Conservation (phyloP, 2,888 invertebrate species). For the Halocaridina rubra region DNA sequence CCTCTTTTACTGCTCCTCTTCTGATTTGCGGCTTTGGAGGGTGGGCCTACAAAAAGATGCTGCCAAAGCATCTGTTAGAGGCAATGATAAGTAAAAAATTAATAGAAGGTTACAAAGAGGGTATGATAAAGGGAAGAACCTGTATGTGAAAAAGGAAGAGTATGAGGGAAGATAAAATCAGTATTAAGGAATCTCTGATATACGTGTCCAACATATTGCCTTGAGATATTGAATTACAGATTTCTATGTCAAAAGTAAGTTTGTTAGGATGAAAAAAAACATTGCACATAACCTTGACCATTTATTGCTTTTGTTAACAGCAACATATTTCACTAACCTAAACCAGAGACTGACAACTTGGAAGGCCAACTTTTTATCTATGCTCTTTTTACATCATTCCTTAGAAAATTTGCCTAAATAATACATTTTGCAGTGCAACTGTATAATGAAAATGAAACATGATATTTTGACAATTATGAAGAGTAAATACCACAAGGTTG, state of each 20-base stretch:
- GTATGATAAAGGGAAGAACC: no score
- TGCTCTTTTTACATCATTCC: not conserved
- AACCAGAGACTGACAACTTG: constrained; percentile 58
- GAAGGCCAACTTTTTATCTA: constrained; percentile 49
- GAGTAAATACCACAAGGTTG: no score
- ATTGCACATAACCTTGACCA: constrained; percentile 42
- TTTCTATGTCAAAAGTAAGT: not conserved
- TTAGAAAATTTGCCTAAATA: not conserved
- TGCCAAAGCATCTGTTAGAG: no score
- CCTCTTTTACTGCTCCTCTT: no score
- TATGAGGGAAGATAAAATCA: not conserved
- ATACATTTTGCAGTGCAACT: not conserved
- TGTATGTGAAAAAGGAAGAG: not conserved
- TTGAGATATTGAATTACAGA: not conserved
- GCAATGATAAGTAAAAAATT: no score
- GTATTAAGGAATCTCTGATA: not conserved
- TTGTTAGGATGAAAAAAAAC: not conserved
- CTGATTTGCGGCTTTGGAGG: no score
- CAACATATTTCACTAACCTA: constrained; percentile 57
- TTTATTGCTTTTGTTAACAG: constrained; percentile 60
- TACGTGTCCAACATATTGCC: not conserved
- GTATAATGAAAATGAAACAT: no score
- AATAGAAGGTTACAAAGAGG: no score
- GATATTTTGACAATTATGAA: no score
- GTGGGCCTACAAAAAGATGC: no score